A percentile compares a stretch with the other conserved stretches of the same genome.
Conservation (phyloP, 2,888 invertebrate genomes). For the Hoplodrina blanda region DNA sequence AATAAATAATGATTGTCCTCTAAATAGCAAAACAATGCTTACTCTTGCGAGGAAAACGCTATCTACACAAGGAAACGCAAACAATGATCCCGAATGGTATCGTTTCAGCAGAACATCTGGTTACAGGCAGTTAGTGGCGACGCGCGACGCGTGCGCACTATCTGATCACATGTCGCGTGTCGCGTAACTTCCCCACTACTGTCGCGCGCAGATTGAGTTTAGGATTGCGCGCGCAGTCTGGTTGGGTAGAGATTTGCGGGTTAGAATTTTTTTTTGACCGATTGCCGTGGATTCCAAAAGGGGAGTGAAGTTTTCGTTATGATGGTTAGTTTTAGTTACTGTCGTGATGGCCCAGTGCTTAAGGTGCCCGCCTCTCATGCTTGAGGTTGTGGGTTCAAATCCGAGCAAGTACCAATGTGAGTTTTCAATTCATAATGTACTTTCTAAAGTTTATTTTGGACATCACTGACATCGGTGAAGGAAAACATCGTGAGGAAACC, state of each 20-base stretch:
- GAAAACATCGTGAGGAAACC: too few species aligned
- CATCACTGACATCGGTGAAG: too few species aligned
- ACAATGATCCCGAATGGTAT: conserved; percentile 57
- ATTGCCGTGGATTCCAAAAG: background rate
- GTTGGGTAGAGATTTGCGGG: conserved; percentile 7
- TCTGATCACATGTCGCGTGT: conserved; percentile 64
- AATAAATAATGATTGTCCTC: conserved; percentile 11
- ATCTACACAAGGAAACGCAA: conserved; percentile 57
- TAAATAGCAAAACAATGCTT: conserved; percentile 27
- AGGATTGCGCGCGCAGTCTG: conserved; percentile 43
- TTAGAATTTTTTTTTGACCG: background rate
- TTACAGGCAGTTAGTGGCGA: conserved; percentile 56
- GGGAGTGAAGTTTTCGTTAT: background rate
- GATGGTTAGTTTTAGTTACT: too few species aligned
- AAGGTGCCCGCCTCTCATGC: too few species aligned
- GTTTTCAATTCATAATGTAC: too few species aligned
- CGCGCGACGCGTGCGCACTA: conserved; percentile 63
- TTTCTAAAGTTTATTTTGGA: too few species aligned
- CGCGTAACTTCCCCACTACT: conserved; percentile 45
- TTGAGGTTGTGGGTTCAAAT: too few species aligned
- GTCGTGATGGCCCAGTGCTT: too few species aligned
- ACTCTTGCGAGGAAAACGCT: conserved; percentile 23
- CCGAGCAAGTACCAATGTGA: too few species aligned
- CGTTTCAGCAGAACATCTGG: conserved; percentile 51
- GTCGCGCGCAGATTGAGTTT: conserved; percentile 55